Evolutionary conservation across 1,140 invertebrate species (phyloP), one percentile per base, ranked within the genome.

Genomic region (Diabrotica virgifera): DNA sequence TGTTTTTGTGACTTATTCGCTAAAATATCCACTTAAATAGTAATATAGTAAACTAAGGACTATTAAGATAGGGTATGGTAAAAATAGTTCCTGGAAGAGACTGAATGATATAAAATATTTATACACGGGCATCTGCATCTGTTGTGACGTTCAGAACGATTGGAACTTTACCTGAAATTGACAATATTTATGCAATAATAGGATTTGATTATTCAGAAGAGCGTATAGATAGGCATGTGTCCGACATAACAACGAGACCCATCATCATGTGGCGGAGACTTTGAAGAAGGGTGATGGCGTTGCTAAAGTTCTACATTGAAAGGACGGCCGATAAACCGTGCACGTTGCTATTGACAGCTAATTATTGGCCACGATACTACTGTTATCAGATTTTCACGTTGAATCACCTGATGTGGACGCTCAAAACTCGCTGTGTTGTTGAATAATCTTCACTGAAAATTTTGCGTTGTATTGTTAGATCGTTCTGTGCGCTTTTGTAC

Each of bases 161-260:
- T 36, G 52, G 36, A 24, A 8, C 24, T 59, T 35, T 54, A 68
- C 66, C 66, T 68, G 66, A 54, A 63, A 68, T 64, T 68, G 66
- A 68, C 62, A 68, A 61, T 68, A 64, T 59, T 61, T 64, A 68
- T 68, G 66, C 62, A 37, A 61, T 68, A 68, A 68, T 68, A 64
- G 59, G 13, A 59, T 52, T 59, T 63, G 58, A 68, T 68, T 68
- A 68, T 68, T 65, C 62, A 59, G 53, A 51, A 53, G 59, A 62
- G 58, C 54, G 50, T 35, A 68, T 61, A 64, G 66, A 68, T 53
- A 64, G 66, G 67, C 64, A 68, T 68, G 67, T 65, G 64, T 68
- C 56, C 52, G 67, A 68, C 67, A 60, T 24, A 46, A 46, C 40
- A 46, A 46, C 40, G 24, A 46, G 40, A n/a, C 40, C n/a, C 8